These are phyloP conservation scores for Cistogaster globosa DNA, from an alignment of 2,888 invertebrate species.

Conservation along the genomic window DNA sequence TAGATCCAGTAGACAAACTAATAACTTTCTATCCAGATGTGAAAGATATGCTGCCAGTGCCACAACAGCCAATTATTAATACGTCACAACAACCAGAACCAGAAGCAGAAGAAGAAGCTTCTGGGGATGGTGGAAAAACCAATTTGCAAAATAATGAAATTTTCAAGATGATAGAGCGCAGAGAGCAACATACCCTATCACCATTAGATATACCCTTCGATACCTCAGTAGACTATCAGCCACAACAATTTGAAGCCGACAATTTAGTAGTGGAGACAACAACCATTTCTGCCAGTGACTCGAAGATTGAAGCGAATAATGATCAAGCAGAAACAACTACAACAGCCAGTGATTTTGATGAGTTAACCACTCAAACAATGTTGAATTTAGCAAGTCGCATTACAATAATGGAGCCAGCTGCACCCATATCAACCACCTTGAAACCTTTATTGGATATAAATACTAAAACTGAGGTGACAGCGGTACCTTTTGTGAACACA, in stretches of 20 bases:
- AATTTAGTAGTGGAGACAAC: constrained; percentile 80
- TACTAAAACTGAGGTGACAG: constrained; percentile 73
- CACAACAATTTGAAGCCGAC: constrained; percentile 79
- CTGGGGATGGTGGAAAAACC: constrained; percentile 40
- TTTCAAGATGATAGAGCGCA: constrained; percentile 23
- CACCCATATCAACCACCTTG: constrained; percentile 79
- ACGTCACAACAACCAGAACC: not conserved
- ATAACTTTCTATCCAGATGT: constrained; percentile 76
- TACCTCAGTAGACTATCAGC: constrained; percentile 73
- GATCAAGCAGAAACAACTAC: constrained; percentile 76
- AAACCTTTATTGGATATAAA: constrained; percentile 76
- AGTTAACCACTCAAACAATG: constrained; percentile 82
- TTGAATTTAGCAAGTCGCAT: constrained; percentile 82
- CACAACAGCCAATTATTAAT: constrained; percentile 15
- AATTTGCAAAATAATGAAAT: not conserved
- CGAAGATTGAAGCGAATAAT: constrained; percentile 17
- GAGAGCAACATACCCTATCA: constrained; percentile 74
- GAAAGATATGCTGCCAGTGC: constrained; percentile 54
- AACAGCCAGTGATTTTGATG: constrained; percentile 78
- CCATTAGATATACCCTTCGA: constrained; percentile 80
- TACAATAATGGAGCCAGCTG: constrained; percentile 84
- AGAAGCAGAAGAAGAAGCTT: constrained; percentile 24
- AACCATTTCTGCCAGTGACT: constrained; percentile 63
- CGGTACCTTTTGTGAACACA: constrained; percentile 73
- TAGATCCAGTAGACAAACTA: constrained; percentile 66